Percentiles rank a stretch among this genome's conserved stretches.
Conservation (phyloP, 2,888 invertebrate genomes). For the Bombylius major region DNA sequence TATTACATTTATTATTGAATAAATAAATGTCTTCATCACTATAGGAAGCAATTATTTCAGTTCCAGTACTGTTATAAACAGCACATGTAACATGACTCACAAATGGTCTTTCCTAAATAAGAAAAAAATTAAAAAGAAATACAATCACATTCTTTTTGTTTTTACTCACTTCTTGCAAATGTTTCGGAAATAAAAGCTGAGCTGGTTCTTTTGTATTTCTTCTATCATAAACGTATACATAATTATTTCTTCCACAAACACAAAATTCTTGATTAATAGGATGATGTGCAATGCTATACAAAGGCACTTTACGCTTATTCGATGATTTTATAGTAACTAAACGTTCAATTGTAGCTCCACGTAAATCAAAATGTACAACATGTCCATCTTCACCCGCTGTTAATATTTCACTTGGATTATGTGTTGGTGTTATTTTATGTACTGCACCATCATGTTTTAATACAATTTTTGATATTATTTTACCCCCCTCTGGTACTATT, state of each 20-base stretch:
- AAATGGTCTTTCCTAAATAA: conserved; percentile 17
- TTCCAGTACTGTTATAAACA: conserved; percentile 81
- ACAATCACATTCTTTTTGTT: background rate
- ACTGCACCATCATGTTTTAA: conserved; percentile 64
- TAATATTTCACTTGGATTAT: conserved; percentile 63
- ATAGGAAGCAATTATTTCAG: conserved; percentile 85
- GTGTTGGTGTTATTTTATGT: conserved; percentile 71
- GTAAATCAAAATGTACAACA: conserved; percentile 69
- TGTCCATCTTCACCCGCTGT: conserved; percentile 84
- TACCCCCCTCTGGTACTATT: conserved; percentile 42
- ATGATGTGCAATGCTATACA: conserved; percentile 80
- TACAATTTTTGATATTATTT: conserved; percentile 37
- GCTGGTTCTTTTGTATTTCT: conserved; percentile 43
- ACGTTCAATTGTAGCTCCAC: conserved; percentile 39
- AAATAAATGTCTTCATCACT: conserved; percentile 88
- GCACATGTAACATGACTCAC: conserved; percentile 71
- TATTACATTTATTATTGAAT: conserved; percentile 53
- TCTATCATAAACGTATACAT: conserved; percentile 63
- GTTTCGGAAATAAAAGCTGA: conserved; percentile 48
- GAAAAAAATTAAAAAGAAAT: conserved; percentile 1
- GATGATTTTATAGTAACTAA: conserved; percentile 42
- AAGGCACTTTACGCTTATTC: conserved; percentile 49
- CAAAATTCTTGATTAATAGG: conserved; percentile 70
- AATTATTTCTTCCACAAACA: conserved; percentile 70
- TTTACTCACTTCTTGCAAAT: conserved; percentile 20